Evolutionary conservation across 2,797 vertebrate species (phyloP), one percentile per base, ranked within the genome.

Genomic region (Notolepis coatsorum): DNA sequence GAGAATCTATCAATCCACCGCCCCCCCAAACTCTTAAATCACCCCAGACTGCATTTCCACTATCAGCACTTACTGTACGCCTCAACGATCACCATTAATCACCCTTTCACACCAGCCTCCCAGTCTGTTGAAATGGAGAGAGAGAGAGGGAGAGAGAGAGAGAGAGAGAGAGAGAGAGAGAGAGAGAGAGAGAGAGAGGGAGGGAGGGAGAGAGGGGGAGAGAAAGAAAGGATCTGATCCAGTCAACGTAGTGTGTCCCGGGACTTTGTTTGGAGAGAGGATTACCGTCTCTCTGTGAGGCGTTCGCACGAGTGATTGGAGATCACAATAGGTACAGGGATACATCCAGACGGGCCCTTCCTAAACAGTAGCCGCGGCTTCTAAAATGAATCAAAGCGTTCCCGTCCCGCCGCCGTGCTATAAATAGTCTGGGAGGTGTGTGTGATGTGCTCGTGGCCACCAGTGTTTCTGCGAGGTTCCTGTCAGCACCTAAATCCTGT

Each of bases 341-440:
- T 67, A 69, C 73, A 71, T 77, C 58, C 66, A 72, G 68, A n/a
- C 28, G 39, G n/a, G 73, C 61, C 7, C 67, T 70, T 68, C 73
- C 79, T 80, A 65, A 82, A 82, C 63, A 65, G 61, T 54, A 60
- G 46, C n/a, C n/a, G n/a, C 58, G 77, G 75, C 78, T 75, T 64
- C 66, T 24, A 68, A 84, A 55, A 84, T 67, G 64, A 89, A 84
- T 89, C 82, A 88, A 91, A 88, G 86, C 84, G 64, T 81, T 82
- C 80, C 75, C 60, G 69, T 38, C 80, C 28, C 41, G 13, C 28
- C 41, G 13, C 70, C 13, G n/a, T 56, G 70, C 71, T 91, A 93
- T 77, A 89, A 89, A 92, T 91, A 91, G 88, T 31, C 10, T 56
- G 39, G 31, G 49, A 67, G 81, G 92, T 79, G 89, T 90, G 71